Percentiles rank a stretch among this genome's conserved stretches.
phyloP scores from a whole-genome alignment of 2,888 invertebrate species.

The Xylota segnis region DNA sequence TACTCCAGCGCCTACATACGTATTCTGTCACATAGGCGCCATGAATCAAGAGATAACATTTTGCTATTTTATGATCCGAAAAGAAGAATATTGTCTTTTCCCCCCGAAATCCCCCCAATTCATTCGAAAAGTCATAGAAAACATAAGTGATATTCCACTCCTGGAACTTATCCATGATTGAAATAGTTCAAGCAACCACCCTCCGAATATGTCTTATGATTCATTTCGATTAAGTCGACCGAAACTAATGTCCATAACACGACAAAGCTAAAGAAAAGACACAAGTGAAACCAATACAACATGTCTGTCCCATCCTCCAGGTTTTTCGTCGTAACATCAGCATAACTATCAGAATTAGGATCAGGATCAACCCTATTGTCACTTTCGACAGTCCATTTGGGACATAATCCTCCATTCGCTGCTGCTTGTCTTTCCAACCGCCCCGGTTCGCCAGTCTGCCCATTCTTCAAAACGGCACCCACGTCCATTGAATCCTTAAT shows the following conservation, averaged over 20 bases:
- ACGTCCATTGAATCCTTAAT: constrained; percentile 70
- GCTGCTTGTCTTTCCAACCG: neutral
- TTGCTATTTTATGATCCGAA: constrained; percentile 47
- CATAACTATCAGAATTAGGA: constrained; percentile 70
- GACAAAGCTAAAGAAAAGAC: constrained; percentile 13
- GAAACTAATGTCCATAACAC: constrained; percentile 62
- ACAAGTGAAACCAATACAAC: constrained; percentile 53
- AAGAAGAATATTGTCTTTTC: constrained; percentile 6
- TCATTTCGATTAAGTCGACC: constrained; percentile 66
- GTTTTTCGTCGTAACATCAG: constrained; percentile 32
- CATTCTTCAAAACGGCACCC: constrained; percentile 61
- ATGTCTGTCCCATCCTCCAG: constrained; percentile 25
- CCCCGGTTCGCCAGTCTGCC: neutral
- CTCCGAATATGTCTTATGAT: constrained; percentile 33
- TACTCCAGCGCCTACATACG: constrained; percentile 9
- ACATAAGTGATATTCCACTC: constrained; percentile 14
- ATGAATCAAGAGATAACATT: constrained; percentile 20
- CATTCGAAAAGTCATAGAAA: constrained; percentile 26
- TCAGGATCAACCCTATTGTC: constrained; percentile 69
- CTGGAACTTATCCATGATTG: constrained; percentile 1
- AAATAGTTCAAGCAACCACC: constrained; percentile 4
- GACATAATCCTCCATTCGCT: constrained; percentile 47
- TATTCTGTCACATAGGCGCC: constrained; percentile 35
- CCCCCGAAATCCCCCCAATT: constrained; percentile 26
- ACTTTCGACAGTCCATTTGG: constrained; percentile 74